A percentile compares a stretch with the other conserved stretches of the same genome.
Conservation (phyloP, 2,113 vertebrate species). For the Phalacrocorax brasilianus region DNA sequence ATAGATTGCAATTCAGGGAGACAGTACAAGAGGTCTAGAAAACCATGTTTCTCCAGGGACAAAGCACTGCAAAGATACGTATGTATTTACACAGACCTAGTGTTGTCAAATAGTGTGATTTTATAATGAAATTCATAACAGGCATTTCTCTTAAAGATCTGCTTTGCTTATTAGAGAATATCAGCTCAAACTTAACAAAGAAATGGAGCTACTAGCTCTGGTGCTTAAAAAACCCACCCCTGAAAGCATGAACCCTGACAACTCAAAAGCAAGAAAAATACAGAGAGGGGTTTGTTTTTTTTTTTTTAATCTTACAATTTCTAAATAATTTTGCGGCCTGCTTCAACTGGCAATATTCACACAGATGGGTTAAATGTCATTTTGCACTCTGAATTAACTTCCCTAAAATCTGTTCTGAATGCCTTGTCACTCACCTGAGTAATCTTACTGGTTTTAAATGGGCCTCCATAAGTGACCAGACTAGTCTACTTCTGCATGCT, state of each 20-base stretch:
- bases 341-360: slow-evolving; percentile 10
- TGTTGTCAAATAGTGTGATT: slow-evolving; percentile 9
- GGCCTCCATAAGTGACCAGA: slow-evolving; percentile 53
- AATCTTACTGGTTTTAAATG: slow-evolving; percentile 45
- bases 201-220: slow-evolving; percentile 6
- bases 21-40: not conserved
- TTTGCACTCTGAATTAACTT: slow-evolving; percentile 32
- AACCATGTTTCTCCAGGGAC: not conserved
- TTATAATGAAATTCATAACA: not conserved
- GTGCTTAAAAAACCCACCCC: not conserved
- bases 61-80: not conserved
- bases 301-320: not conserved
- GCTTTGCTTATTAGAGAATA: not conserved
- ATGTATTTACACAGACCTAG: not conserved
- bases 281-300: not conserved
- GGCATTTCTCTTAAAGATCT: not conserved
- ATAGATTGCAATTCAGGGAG: not conserved
- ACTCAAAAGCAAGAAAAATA: slow-evolving; percentile 31
- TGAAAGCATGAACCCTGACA: slow-evolving; percentile 12
- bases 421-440: slow-evolving; percentile 59
- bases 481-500: slow-evolving; percentile 54
- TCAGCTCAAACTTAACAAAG: not conserved
- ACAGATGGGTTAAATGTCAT: slow-evolving; percentile 49
- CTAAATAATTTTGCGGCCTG: not conserved
- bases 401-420: slow-evolving; percentile 54